Evolutionary conservation across 1,140 invertebrate genomes (phyloP).

Genomic region (Trissolcus basalis): DNA sequence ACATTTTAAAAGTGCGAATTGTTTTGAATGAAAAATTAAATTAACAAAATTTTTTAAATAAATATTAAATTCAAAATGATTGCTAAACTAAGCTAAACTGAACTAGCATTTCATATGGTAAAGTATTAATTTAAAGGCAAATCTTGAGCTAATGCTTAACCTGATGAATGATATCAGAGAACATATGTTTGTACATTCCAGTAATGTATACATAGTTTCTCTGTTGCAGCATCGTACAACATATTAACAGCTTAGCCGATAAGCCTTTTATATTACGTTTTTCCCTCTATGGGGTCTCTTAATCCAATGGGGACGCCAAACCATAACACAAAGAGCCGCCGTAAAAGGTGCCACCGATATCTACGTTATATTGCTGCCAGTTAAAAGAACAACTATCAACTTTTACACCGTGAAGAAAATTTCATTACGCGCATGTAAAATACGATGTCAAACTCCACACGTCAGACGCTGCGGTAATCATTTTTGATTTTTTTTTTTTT

Average conservation of each 20-base stretch:
- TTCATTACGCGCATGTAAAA: conserved; percentile 17
- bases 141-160: conserved; percentile 18
- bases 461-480: too few species aligned
- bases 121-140: too few species aligned
- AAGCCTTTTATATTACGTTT: conserved; percentile 78
- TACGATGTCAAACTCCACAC: neutral
- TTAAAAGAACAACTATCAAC: conserved; percentile 43
- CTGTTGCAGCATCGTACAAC: conserved; percentile 70
- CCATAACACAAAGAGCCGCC: conserved; percentile 54
- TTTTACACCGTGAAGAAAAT: conserved; percentile 13
- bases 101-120: too few species aligned
- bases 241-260: conserved; percentile 77
- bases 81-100: too few species aligned
- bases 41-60: too few species aligned
- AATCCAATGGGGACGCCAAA: conserved; percentile 70
- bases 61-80: too few species aligned
- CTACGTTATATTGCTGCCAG: conserved; percentile 39
- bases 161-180: conserved; percentile 54
- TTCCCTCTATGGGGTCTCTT: conserved; percentile 76
- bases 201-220: conserved; percentile 74
- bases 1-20: too few species aligned
- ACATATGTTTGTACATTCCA: conserved; percentile 71
- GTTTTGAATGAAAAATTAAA: too few species aligned
- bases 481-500: too few species aligned
- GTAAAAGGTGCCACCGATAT: conserved; percentile 51